A percentile compares a stretch with the other conserved stretches of the same genome.
phyloP scores from a whole-genome alignment of 2,113 vertebrate genomes.

The Semnopithecus entellus region DNA sequence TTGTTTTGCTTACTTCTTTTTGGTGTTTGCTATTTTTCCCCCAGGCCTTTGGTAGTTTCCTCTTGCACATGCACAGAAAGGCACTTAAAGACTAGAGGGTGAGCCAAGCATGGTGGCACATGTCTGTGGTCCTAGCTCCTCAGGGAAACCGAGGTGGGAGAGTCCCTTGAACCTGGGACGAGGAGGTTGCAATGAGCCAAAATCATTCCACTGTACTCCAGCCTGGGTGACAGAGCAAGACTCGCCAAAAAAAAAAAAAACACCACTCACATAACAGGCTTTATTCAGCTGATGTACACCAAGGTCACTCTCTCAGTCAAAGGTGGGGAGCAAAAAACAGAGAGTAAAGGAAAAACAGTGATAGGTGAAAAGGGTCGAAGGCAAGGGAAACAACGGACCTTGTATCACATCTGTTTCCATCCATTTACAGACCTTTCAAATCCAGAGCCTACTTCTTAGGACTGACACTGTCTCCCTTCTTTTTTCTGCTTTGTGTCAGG shows the following conservation, averaged over 20 bases:
- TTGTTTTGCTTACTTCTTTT: neutral
- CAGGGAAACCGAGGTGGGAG: no score
- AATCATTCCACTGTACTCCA: no score
- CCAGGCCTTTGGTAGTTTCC: neutral
- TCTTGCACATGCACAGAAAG: neutral
- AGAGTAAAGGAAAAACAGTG: neutral
- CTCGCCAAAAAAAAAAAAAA: no score
- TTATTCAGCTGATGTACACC: neutral
- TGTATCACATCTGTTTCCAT: neutral
- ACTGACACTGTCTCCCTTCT: neutral
- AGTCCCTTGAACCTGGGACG: no score
- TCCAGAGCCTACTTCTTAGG: neutral
- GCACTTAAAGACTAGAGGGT: neutral
- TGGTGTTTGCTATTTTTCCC: neutral
- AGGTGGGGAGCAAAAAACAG: neutral
- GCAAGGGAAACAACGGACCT: neutral
- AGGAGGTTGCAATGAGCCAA: no score
- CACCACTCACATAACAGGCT: neutral
- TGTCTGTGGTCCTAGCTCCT: no score
- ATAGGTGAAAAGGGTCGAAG: neutral
- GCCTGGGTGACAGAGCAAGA: no score
- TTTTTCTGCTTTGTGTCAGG: constrained; percentile 49
- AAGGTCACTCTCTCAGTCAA: neutral
- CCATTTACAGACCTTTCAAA: neutral
- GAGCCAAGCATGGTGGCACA: no score